Evolutionary conservation across 2,888 invertebrate species (phyloP).

Genomic region (Cryptocheilus praepositus): DNA sequence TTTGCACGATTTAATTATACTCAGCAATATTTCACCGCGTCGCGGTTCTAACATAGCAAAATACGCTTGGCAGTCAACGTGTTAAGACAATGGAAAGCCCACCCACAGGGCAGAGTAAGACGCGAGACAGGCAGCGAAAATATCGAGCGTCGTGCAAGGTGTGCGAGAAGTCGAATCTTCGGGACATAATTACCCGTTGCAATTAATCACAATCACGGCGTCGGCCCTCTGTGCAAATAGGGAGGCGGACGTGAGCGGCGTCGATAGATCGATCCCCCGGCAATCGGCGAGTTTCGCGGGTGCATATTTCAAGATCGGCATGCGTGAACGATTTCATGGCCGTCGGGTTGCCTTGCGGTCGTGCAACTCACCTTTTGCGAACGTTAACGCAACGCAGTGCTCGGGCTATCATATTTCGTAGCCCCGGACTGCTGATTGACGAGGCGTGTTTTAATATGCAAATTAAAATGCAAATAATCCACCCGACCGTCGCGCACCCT

Average conservation of each 20-base stretch:
- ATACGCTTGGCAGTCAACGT: too few species aligned
- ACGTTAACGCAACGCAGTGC: constrained; percentile 69
- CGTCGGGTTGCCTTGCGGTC: constrained; percentile 73
- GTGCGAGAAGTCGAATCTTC: constrained; percentile 3
- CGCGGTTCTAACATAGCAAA: too few species aligned
- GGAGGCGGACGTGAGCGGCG: not conserved
- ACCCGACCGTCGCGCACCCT: constrained; percentile 23
- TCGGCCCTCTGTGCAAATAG: constrained; percentile 35
- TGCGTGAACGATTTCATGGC: constrained; percentile 74
- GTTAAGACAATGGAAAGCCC: too few species aligned
- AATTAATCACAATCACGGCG: constrained; percentile 21
- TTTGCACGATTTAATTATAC: too few species aligned
- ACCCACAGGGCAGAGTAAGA: too few species aligned
- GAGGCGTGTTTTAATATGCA: constrained; percentile 71
- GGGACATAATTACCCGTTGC: constrained; percentile 20
- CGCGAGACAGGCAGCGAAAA: too few species aligned
- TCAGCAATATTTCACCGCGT: too few species aligned
- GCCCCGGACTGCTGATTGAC: constrained; percentile 61
- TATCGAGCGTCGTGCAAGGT: constrained; percentile 2
- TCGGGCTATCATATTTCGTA: constrained; percentile 68
- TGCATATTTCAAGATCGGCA: constrained; percentile 74
- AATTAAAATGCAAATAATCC: constrained; percentile 72
- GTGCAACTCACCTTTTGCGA: constrained; percentile 69
- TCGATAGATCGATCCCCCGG: constrained; percentile 38
- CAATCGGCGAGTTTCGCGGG: constrained; percentile 62